Conservation (phyloP, 2,888 invertebrate genomes). For the Phorcus lineatus region DNA sequence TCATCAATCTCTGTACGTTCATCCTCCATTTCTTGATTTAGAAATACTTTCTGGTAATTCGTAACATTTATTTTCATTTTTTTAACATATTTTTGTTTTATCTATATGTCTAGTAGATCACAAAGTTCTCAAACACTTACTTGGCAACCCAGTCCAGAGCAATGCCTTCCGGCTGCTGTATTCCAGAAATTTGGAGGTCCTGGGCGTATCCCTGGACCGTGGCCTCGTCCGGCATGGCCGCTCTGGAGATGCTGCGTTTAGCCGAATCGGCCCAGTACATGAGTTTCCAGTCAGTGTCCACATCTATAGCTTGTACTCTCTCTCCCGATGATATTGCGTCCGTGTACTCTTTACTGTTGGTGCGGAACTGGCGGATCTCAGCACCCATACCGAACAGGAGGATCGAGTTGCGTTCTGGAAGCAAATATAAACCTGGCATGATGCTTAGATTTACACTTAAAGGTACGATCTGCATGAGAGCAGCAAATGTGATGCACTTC, state of each 20-base stretch:
- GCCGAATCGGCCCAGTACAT: conserved; percentile 97
- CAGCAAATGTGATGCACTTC: too few species aligned
- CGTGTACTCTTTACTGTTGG: conserved; percentile 67
- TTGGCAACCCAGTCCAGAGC: conserved; percentile 94
- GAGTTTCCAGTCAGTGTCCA: conserved; percentile 82
- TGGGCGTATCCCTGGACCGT: conserved; percentile 81
- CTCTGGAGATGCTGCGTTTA: conserved; percentile 91
- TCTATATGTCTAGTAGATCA: too few species aligned
- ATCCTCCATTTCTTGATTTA: too few species aligned
- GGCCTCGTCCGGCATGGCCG: conserved; percentile 85
- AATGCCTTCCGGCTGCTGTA: conserved; percentile 84
- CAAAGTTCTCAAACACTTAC: conserved; percentile 57
- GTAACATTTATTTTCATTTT: too few species aligned
- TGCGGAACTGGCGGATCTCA: conserved; percentile 81
- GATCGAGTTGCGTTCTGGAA: conserved; percentile 38
- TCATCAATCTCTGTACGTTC: too few species aligned
- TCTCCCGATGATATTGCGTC: conserved; percentile 90
- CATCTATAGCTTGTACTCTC: conserved; percentile 93
- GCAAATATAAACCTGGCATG: neutral
- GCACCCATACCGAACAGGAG: conserved; percentile 86
- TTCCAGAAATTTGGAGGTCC: conserved; percentile 85
- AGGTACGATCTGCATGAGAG: too few species aligned
- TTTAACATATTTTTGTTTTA: too few species aligned
- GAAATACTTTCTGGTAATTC: too few species aligned
- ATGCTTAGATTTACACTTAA: too few species aligned